Conservation (phyloP, 2,888 invertebrate genomes). For the Pinctada fucata region DNA sequence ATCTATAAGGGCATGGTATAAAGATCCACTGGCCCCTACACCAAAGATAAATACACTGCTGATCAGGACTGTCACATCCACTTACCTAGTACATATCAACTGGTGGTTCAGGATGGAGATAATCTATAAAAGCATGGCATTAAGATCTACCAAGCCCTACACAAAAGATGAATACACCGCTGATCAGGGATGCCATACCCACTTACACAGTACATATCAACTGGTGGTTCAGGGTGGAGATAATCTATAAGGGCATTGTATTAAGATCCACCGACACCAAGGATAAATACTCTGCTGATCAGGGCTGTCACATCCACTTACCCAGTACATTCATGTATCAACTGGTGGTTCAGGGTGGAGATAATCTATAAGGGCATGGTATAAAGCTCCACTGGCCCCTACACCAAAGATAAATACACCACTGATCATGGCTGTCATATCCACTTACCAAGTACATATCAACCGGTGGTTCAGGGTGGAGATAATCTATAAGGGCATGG, state of each 20-base stretch:
- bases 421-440: constrained; percentile 97
- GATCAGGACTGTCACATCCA: constrained; percentile 89
- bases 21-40: constrained; percentile 95
- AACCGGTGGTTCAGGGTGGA: too few species aligned
- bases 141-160: constrained; percentile 96
- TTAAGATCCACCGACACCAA: constrained; percentile 95
- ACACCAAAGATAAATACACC: constrained; percentile 99
- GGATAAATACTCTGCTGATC: constrained; percentile 98
- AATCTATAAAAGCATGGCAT: constrained; percentile 95
- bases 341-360: constrained; percentile 82
- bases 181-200: constrained; percentile 91
- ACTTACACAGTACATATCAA: constrained; percentile 5
- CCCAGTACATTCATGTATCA: not conserved
- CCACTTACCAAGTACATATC: not conserved
- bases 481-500: too few species aligned
- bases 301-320: constrained; percentile 89
- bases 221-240: constrained; percentile 82
- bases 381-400: constrained; percentile 95
- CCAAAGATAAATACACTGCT: constrained; percentile 99
- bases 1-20: constrained; percentile 96
- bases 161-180: constrained; percentile 98
- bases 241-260: constrained; percentile 97
- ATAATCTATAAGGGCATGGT: constrained; percentile 95
- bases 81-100: constrained; percentile 4
- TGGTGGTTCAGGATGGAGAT: constrained; percentile 83